Evolutionary conservation across 2,113 vertebrate species (phyloP).

Genomic region (Paraplagusia blochii): DNA sequence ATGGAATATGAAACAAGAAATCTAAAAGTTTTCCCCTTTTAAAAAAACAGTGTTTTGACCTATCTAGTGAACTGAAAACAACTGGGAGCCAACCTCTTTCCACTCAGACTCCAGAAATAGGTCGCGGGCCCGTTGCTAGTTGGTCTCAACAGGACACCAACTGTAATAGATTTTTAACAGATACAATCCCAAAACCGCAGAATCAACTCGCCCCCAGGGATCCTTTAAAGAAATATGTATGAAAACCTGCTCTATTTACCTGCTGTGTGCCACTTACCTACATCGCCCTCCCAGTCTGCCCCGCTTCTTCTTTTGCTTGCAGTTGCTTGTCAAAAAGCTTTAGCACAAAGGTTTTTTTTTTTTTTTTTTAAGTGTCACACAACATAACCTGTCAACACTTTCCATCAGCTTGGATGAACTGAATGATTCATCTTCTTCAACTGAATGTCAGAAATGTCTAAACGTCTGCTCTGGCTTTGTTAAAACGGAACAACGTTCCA

Average conservation of each 20-base stretch:
- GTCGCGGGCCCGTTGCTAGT: constrained; percentile 35
- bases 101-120: constrained; percentile 49
- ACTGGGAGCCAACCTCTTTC: constrained; percentile 56
- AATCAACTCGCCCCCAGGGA: constrained; percentile 39
- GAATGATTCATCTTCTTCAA: constrained; percentile 4
- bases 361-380: constrained; percentile 26
- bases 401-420: constrained; percentile 8
- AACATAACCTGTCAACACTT: constrained; percentile 9
- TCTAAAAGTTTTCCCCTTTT: neutral
- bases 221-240: constrained; percentile 28
- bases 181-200: constrained; percentile 31
- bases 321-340: constrained; percentile 26
- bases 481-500: neutral
- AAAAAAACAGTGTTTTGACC: constrained; percentile 38
- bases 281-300: neutral
- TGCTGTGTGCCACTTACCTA: constrained; percentile 23
- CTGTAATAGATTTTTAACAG: constrained; percentile 59
- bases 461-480: neutral
- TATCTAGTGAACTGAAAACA: constrained; percentile 38
- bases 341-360: constrained; percentile 14
- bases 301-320: neutral
- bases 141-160: constrained; percentile 51
- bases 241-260: constrained; percentile 39
- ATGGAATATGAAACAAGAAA: no score
- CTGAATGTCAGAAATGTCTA: constrained; percentile 1